Conservation (phyloP, 2,797 vertebrate genomes). For the Vultur gryphus region DNA sequence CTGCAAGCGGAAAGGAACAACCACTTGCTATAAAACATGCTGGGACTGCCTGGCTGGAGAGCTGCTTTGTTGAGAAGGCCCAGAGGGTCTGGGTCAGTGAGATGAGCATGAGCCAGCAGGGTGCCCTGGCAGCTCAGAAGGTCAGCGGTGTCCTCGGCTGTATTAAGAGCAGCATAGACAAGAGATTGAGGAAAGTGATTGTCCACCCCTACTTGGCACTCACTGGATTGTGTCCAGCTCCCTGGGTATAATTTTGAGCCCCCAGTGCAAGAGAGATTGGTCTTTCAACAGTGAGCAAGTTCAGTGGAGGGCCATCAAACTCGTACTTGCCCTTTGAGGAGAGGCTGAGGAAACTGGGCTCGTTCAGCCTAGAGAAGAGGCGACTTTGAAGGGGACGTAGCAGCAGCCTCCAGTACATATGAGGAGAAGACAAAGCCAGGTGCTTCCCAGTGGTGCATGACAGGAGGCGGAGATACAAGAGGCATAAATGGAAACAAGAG, state of each 20-base stretch:
- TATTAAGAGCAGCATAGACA: background rate
- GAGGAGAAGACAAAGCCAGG: background rate
- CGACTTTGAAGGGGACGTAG: background rate
- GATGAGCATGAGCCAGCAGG: background rate
- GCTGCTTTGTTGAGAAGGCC: background rate
- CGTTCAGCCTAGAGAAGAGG: background rate
- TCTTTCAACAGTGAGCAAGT: background rate
- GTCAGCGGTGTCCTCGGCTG: background rate
- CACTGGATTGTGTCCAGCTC: background rate
- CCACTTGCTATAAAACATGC: background rate
- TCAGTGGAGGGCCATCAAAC: background rate
- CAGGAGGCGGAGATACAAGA: accelerated
- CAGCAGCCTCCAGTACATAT: background rate
- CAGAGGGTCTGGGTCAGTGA: background rate
- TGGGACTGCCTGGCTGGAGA: background rate
- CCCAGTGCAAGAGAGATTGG: background rate
- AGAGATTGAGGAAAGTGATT: background rate
- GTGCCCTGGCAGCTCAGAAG: background rate
- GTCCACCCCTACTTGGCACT: background rate
- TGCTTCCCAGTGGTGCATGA: background rate
- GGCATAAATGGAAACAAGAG: background rate
- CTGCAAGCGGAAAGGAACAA: background rate
- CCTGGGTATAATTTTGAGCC: background rate
- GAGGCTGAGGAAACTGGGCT: background rate
- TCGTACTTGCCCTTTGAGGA: background rate